Evolutionary conservation across 2,113 vertebrate genomes (phyloP).

Genomic region (Salvelinus alpinus): DNA sequence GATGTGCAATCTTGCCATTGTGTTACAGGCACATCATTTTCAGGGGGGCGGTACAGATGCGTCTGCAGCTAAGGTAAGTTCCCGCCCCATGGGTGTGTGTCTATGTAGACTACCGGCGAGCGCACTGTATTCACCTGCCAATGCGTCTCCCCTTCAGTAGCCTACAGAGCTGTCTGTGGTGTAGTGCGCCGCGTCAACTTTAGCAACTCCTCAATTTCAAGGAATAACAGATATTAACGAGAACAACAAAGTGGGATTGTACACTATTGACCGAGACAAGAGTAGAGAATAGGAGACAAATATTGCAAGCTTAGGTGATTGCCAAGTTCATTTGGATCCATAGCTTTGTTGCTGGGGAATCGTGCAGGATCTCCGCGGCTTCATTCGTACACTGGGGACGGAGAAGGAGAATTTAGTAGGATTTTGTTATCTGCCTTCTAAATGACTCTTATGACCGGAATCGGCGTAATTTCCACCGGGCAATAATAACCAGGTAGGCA

Average conservation of each 20-base stretch:
- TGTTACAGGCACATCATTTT: not conserved
- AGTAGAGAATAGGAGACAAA: conserved; percentile 40
- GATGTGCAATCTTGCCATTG: not conserved
- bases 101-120: conserved; percentile 48
- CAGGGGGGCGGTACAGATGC: conserved; percentile 32
- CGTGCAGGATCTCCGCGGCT: conserved; percentile 60
- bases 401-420: conserved; percentile 21
- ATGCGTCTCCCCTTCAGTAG: conserved; percentile 40
- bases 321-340: conserved; percentile 56
- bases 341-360: conserved; percentile 61
- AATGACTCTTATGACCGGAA: conserved; percentile 45
- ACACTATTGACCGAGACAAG: conserved; percentile 19
- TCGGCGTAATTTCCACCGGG: conserved; percentile 33
- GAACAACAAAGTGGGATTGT: conserved; percentile 36
- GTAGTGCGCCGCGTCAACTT: conserved; percentile 22
- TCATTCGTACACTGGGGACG: conserved; percentile 50
- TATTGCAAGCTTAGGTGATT: conserved; percentile 47
- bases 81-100: conserved; percentile 74
- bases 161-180: conserved; percentile 44
- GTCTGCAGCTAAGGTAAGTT: conserved; percentile 66
- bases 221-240: conserved; percentile 40
- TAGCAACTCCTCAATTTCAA: conserved; percentile 18
- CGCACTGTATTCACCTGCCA: conserved; percentile 77
- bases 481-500: conserved; percentile 52
- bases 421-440: conserved; percentile 59